Percentiles rank a stretch among this genome's conserved stretches.
phyloP scores from a whole-genome alignment of 92 coral and sea anemone genomes.

The Zoanthus solanderi region DNA sequence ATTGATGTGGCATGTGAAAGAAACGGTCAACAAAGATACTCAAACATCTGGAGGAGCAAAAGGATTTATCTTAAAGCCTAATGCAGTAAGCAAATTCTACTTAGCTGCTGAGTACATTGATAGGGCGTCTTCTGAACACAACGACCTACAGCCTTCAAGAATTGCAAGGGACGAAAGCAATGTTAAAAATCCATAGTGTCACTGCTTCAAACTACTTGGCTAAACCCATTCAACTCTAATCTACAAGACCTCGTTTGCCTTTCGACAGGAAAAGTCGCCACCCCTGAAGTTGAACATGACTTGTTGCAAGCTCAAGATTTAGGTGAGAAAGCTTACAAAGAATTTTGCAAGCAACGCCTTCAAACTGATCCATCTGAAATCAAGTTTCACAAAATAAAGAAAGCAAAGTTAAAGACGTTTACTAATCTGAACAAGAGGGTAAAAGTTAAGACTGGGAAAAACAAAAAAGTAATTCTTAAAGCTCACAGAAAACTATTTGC shows the following conservation, averaged over 20 bases:
- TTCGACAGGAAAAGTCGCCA: conserved; percentile 13
- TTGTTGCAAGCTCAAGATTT: background rate
- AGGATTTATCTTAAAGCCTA: conserved; percentile 59
- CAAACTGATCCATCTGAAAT: conserved; percentile 33
- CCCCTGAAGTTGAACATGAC: background rate
- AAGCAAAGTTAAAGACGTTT: background rate
- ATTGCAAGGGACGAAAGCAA: conserved; percentile 20
- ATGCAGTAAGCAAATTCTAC: conserved; percentile 55
- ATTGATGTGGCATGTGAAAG: conserved; percentile 52
- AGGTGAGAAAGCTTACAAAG: conserved; percentile 17
- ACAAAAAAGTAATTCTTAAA: conserved; percentile 32
- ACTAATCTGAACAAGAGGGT: conserved; percentile 45
- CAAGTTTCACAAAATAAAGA: conserved; percentile 49
- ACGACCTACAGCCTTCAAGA: conserved; percentile 25
- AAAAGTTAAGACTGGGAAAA: conserved; percentile 34
- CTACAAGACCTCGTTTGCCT: conserved; percentile 52
- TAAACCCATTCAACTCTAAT: conserved; percentile 32
- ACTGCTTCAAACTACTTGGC: conserved; percentile 32
- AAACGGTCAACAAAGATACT: conserved; percentile 57
- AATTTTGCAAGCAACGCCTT: conserved; percentile 52
- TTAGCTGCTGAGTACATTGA: conserved; percentile 51
- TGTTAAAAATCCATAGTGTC: conserved; percentile 31
- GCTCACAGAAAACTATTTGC: conserved; percentile 60
- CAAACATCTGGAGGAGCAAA: conserved; percentile 58
- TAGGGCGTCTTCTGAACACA: conserved; percentile 10